Evolutionary conservation across 2,888 invertebrate species (phyloP).

Genomic region (Mellilla xanthometata): DNA sequence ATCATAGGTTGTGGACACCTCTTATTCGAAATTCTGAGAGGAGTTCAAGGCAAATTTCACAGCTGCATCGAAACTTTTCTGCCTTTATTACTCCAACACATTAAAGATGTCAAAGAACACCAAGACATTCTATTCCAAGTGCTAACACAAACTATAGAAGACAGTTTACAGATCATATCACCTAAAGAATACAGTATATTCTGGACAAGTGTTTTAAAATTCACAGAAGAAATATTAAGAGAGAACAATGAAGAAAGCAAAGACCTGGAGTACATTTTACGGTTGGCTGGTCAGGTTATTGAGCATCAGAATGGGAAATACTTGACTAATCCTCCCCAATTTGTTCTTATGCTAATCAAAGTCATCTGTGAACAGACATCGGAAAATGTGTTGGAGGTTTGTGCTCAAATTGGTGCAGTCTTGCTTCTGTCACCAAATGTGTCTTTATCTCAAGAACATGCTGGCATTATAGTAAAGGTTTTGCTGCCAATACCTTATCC

Average conservation of each 20-base stretch:
- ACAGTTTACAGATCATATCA: conserved; percentile 84
- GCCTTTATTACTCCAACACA: conserved; percentile 84
- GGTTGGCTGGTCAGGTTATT: conserved; percentile 83
- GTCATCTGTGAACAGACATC: conserved; percentile 72
- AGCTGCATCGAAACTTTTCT: conserved; percentile 89
- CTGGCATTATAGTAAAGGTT: conserved; percentile 86
- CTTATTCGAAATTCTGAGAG: conserved; percentile 93
- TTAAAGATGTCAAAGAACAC: conserved; percentile 76
- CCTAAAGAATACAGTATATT: conserved; percentile 85
- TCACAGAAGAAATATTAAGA: conserved; percentile 58
- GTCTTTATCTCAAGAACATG: conserved; percentile 87
- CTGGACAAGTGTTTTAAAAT: conserved; percentile 81
- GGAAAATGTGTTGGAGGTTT: conserved; percentile 71
- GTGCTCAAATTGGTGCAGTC: conserved; percentile 81
- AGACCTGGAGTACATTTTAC: conserved; percentile 74
- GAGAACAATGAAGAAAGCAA: conserved; percentile 56
- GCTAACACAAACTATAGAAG: conserved; percentile 84
- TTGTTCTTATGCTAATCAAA: conserved; percentile 82
- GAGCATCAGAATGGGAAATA: conserved; percentile 85
- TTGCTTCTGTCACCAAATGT: conserved; percentile 84
- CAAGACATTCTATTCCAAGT: conserved; percentile 84
- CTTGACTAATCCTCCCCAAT: conserved; percentile 81
- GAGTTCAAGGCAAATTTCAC: conserved; percentile 92
- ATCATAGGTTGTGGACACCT: conserved; percentile 92
- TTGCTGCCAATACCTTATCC: conserved; percentile 82